Evolutionary conservation across 2,888 invertebrate species (phyloP), one percentile per base, ranked within the genome.

Genomic region (Andrena bicolor): DNA sequence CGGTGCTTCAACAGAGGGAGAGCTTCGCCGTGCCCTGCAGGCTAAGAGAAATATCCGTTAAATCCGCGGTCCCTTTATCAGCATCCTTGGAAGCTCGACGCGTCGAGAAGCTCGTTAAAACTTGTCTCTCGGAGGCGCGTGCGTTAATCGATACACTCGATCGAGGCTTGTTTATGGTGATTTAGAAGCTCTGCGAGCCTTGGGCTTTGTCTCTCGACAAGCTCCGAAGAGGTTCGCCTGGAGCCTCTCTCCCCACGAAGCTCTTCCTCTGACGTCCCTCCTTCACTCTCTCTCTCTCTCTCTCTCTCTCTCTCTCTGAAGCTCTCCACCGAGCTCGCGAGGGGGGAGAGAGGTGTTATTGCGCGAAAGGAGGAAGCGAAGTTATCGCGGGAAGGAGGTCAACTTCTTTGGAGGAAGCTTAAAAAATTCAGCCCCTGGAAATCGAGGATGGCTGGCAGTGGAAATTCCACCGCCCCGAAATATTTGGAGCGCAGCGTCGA

Each of bases 81-180:
- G 16, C 1, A 41, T 41, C 41, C 41, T 4, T 41, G 26, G n/a
- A 68, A 7, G n/a, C 23, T 32, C 32, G 26, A 23, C 30, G 32
- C 26, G n/a, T 13, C 4, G 20, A 8, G 30, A 70, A 63, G 70
- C 75, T 69, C 28, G 41, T 76, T 76, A 69, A 32, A 68, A 69
- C 26, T 51, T 51, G 23, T 20, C 2, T 53, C n/a, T 0, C 32
- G 2, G n/a, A n/a, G 26, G 6, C 23, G 16, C 8, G 23, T 23
- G 49, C 23, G 23, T 23, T 23, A 13, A 49, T 60, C 49, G 35
- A 75, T 48, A 10, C 13, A 16, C 8, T 10, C 63, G n/a, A 35
- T 64, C 32, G n/a, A 2, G 32, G 8, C 68, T 32, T 30, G 41
- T 48, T 74, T 60, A 60, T 23, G 23, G 7, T 26, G 23, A 51